Evolutionary conservation across 1,140 invertebrate genomes (phyloP), one percentile per base, ranked within the genome.

Genomic region (Bombus picipes): DNA sequence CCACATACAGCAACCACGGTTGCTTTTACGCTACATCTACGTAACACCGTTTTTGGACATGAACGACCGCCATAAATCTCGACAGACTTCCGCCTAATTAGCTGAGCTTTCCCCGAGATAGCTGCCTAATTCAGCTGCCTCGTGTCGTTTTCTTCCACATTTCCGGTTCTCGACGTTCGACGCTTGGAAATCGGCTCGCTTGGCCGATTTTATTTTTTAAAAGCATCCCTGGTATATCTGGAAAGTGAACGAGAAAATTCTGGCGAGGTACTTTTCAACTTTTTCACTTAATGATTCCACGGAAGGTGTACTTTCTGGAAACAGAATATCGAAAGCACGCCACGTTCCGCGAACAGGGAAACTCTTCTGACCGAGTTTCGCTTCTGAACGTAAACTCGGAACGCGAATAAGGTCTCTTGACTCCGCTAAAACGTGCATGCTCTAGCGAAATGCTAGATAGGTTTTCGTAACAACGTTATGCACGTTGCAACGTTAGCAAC

Each of bases 311-410:
- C 8, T 39, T 71, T 47, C 47, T 12, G 15, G 9, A 1, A 57
- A 53, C 25, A 9, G 65, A 34, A 25, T 37, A 39, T 57, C 39
- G 57, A 39, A 53, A 53, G 59, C 53, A 53, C 32, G 72, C 41
- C 57, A 43, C 41, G 57, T 79, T 79, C n/a, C 37, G 6, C 41
- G 62, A 68, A 66, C 41, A 47, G 25, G 3, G 15, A 59, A 62
- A 73, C 53, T 73, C 39, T 37, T 47, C 32, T 32, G 82, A 53
- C 77, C 68, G 75, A 80, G 83, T 80, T 85, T 71, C 39, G 70
- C 41, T 15, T 15, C 18, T 18, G 18, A 71, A 43, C 53, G 68
- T 47, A 73, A 80, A 85, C 77, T 70, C 34, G 32, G 32, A 10
- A 34, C 6, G 43, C 68, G 62, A 41, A 34, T 59, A 37, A n/a